phyloP scores from a whole-genome alignment of 2,888 invertebrate genomes.

The Clusia tigrina region DNA sequence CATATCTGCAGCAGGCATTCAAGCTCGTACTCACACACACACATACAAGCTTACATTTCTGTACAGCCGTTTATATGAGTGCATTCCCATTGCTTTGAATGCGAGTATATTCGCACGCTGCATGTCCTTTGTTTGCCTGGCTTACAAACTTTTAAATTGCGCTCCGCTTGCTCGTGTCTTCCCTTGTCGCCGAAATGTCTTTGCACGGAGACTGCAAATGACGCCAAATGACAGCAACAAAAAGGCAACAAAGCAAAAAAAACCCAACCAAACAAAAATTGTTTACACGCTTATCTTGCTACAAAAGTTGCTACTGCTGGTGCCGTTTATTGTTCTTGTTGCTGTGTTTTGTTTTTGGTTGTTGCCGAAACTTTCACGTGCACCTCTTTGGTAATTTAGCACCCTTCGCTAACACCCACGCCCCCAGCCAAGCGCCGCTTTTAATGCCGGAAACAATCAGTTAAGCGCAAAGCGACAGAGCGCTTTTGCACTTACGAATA shows the following conservation, averaged over 20 bases:
- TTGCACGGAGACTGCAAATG: neutral
- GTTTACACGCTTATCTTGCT: conserved; percentile 2
- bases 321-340: neutral
- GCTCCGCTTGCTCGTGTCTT: neutral
- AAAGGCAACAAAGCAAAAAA: neutral
- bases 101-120: neutral
- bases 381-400: too few species aligned
- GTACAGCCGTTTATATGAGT: neutral
- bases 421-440: too few species aligned
- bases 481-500: too few species aligned
- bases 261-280: too few species aligned
- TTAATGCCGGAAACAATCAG: neutral
- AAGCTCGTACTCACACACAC: neutral
- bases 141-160: neutral
- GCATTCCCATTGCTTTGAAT: neutral
- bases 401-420: neutral
- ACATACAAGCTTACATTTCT: neutral
- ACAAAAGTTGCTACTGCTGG: neutral
- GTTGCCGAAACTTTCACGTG: too few species aligned
- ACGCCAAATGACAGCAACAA: neutral
- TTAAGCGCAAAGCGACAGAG: neutral
- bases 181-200: neutral
- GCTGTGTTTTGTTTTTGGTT: too few species aligned
- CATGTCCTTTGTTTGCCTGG: neutral
- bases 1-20: too few species aligned